A percentile compares a stretch with the other conserved stretches of the same genome.
Evolutionary conservation across 2,888 invertebrate genomes (phyloP).

Genomic region (Cremastobaeus sp.): DNA sequence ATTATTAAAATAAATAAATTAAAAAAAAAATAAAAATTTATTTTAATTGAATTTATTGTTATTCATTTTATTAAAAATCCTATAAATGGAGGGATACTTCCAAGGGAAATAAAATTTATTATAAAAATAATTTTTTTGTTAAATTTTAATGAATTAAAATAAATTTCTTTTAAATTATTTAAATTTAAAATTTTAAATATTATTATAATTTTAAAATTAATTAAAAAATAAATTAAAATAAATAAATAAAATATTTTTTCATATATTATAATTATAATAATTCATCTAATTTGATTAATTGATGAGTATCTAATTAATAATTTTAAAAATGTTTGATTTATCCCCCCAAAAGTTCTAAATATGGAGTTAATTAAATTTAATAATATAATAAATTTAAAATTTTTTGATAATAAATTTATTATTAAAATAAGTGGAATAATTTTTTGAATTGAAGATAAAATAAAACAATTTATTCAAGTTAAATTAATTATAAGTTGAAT

Average conservation of each 20-base stretch:
- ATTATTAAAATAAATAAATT: conserved; percentile 55
- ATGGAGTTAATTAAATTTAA: conserved; percentile 81
- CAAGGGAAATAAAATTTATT: conserved; percentile 47
- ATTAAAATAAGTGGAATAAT: conserved; percentile 79
- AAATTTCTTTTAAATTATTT: conserved; percentile 40
- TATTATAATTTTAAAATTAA: conserved; percentile 30
- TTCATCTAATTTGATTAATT: conserved; percentile 83
- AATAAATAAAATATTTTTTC: conserved; percentile 56
- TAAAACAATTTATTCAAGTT: conserved; percentile 38
- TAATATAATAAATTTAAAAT: conserved; percentile 75
- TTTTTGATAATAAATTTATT: conserved; percentile 79
- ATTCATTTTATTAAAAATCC: conserved; percentile 77
- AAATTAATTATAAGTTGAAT: conserved; percentile 72
- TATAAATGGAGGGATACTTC: conserved; percentile 54
- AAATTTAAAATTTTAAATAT: conserved; percentile 10
- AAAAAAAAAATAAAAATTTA: conserved; percentile 12
- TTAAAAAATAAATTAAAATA: conserved; percentile 44
- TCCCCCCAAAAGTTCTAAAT: conserved; percentile 80
- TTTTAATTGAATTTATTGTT: conserved; percentile 64
- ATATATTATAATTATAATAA: conserved; percentile 71
- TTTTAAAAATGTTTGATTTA: conserved; percentile 81
- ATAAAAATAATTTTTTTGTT: conserved; percentile 63
- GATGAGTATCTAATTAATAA: conserved; percentile 83
- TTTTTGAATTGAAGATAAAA: conserved; percentile 71
- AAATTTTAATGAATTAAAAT: no score